phyloP scores from a whole-genome alignment of 2,113 vertebrate species.

The Muntiacus reevesi region DNA sequence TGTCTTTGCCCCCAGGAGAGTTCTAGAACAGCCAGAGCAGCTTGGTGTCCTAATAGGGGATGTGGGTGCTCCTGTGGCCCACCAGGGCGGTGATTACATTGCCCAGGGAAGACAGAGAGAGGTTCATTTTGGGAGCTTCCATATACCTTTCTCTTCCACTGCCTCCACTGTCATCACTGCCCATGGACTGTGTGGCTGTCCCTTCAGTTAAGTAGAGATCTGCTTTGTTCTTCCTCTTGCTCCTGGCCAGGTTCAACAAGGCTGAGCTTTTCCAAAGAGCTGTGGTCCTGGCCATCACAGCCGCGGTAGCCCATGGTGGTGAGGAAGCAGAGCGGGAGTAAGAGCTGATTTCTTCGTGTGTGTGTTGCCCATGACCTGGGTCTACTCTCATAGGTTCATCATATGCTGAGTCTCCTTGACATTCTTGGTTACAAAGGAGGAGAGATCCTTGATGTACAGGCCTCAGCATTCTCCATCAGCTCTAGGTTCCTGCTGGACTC shows the following conservation, averaged over 20 bases:
- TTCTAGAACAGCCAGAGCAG: conserved; percentile 93
- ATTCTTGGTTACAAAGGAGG: conserved; percentile 93
- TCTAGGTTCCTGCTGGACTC: conserved; percentile 90
- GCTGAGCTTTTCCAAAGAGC: conserved; percentile 94
- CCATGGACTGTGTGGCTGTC: not conserved
- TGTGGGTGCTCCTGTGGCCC: conserved; percentile 88
- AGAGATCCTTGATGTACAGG: conserved; percentile 91
- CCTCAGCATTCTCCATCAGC: conserved; percentile 92
- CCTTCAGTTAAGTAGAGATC: conserved; percentile 66
- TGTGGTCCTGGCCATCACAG: conserved; percentile 89
- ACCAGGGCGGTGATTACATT: conserved; percentile 92
- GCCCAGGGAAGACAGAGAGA: conserved; percentile 92
- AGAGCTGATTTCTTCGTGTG: conserved; percentile 94
- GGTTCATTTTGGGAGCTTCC: conserved; percentile 94
- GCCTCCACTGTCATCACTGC: not conserved
- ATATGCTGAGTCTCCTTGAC: conserved; percentile 92
- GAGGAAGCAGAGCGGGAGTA: conserved; percentile 92
- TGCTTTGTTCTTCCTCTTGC: conserved; percentile 91
- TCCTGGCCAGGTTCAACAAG: conserved; percentile 94
- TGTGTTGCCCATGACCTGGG: conserved; percentile 89
- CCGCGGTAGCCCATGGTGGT: conserved; percentile 91
- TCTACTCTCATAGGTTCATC: conserved; percentile 90
- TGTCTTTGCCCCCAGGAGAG: conserved; percentile 92
- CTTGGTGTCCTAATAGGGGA: conserved; percentile 93
- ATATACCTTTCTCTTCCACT: conserved; percentile 84